Conservation (phyloP, 2,113 vertebrate species). For the Dasypus novemcinctus region DNA sequence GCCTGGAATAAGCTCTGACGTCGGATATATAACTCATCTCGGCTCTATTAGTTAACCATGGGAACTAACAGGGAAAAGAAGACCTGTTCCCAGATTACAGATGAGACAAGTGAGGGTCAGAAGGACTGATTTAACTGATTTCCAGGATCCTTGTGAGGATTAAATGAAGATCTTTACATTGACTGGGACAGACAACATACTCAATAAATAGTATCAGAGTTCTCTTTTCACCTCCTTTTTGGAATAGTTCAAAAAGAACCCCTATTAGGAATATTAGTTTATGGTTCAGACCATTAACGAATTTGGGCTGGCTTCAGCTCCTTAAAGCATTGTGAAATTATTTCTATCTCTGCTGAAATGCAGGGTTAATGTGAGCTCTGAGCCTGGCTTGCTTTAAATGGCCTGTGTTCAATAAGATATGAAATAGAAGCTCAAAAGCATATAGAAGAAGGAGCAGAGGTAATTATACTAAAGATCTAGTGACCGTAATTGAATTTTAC, state of each 20-base stretch:
- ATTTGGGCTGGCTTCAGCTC: conserved; percentile 28
- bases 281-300: conserved; percentile 10
- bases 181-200: neutral
- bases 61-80: neutral
- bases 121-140: neutral
- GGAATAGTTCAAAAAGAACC: neutral
- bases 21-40: neutral
- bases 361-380: neutral
- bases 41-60: neutral
- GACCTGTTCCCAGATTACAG: neutral
- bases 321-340: neutral
- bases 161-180: neutral
- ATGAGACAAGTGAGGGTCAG: neutral
- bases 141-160: neutral
- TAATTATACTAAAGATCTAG: neutral
- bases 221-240: neutral
- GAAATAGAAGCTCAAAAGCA: conserved; percentile 40
- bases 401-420: neutral
- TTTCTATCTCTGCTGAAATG: neutral
- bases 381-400: neutral
- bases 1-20: neutral
- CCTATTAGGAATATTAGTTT: neutral
- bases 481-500: neutral
- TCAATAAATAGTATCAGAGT: neutral
- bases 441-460: conserved; percentile 9